These are phyloP conservation scores for Dolichomitus sp. DNA, from an alignment of 2,888 invertebrate species.

Conservation along the genomic window DNA sequence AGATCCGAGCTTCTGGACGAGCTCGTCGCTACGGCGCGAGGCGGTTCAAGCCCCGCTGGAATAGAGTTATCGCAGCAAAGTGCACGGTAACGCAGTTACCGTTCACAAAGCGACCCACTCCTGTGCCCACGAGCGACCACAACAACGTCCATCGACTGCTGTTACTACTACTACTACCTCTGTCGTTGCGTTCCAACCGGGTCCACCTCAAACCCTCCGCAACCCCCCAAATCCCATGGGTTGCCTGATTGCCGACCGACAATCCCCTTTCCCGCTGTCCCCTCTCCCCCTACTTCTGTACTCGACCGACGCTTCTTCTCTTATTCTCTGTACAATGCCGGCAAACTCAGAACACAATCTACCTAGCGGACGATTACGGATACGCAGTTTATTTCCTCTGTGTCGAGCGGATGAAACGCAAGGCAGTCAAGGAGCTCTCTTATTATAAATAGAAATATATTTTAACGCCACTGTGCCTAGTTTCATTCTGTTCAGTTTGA, in stretches of 20 bases:
- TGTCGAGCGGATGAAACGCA: slow-evolving; percentile 1
- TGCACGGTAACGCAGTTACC: slow-evolving; percentile 85
- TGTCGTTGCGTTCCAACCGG: slow-evolving; percentile 5
- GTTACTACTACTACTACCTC: slow-evolving; percentile 11
- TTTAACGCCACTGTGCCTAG: neutral
- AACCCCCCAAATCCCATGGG: slow-evolving; percentile 65
- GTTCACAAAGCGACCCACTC: slow-evolving; percentile 80
- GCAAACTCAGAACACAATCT: slow-evolving; percentile 36
- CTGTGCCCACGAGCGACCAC: slow-evolving; percentile 69
- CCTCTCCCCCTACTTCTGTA: slow-evolving; percentile 33
- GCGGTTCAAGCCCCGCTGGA: slow-evolving; percentile 70
- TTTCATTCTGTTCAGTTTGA: neutral
- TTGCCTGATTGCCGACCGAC: slow-evolving; percentile 67
- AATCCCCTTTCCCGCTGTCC: slow-evolving; percentile 51
- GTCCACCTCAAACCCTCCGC: slow-evolving; percentile 41
- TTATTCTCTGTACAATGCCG: slow-evolving; percentile 56
- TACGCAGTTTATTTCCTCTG: slow-evolving; percentile 49
- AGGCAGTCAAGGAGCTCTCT: neutral
- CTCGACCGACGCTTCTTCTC: slow-evolving; percentile 64
- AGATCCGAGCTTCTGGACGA: slow-evolving; percentile 66
- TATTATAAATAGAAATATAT: neutral
- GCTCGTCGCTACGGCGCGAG: slow-evolving; percentile 44
- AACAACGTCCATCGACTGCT: slow-evolving; percentile 70
- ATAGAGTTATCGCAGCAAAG: slow-evolving; percentile 85
- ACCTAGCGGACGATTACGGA: slow-evolving; percentile 55